Evolutionary conservation across 1,140 invertebrate species (phyloP).

Genomic region (Whitmania pigra): DNA sequence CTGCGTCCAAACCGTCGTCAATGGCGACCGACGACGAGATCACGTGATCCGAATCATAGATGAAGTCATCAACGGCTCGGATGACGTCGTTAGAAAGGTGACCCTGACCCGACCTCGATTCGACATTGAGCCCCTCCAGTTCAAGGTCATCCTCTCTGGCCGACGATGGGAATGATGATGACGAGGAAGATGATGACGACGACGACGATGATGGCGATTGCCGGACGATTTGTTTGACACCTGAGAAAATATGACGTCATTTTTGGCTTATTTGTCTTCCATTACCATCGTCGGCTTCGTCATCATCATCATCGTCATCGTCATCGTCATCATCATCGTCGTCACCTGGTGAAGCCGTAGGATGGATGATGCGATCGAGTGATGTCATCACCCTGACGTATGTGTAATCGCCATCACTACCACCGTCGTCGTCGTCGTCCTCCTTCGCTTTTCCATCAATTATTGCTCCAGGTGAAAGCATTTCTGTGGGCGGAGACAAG

Average conservation of each 20-base stretch:
- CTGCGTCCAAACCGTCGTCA: not conserved
- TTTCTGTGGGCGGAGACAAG: too few species aligned
- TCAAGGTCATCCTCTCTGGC: constrained; percentile 30
- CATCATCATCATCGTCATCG: not conserved
- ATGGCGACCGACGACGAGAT: not conserved
- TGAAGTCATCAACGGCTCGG: not conserved
- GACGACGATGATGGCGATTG: constrained; percentile 65
- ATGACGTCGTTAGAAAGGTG: not conserved
- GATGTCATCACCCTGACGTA: too few species aligned
- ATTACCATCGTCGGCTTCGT: not conserved
- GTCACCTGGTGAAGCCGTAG: not conserved
- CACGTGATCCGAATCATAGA: not conserved
- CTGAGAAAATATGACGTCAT: not conserved
- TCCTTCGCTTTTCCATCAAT: too few species aligned
- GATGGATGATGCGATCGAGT: too few species aligned
- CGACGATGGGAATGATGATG: constrained; percentile 58
- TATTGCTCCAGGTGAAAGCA: too few species aligned
- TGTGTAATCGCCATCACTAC: too few species aligned
- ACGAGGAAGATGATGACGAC: constrained; percentile 48
- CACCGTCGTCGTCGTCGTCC: too few species aligned
- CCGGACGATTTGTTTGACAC: constrained; percentile 60
- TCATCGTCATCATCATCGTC: not conserved
- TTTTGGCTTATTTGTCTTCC: not conserved
- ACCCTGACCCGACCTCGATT: not conserved
- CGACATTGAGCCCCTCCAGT: not conserved